Conservation (phyloP, 37 sponge, comb jelly and placozoan species). For the Dysidea cf. avara region DNA sequence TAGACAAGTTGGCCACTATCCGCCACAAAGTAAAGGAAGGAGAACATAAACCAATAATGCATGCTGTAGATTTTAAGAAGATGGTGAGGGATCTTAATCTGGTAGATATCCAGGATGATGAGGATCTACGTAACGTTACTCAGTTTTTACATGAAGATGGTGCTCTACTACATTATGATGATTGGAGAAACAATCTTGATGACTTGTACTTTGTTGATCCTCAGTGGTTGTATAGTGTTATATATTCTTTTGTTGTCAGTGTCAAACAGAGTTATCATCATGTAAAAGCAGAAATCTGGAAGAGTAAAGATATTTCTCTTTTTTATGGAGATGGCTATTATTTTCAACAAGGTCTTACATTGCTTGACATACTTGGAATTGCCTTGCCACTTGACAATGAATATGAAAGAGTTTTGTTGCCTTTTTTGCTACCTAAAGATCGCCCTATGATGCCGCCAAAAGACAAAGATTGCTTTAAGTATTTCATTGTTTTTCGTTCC, state of each 20-base stretch:
- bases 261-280: too few species aligned
- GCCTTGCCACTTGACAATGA: slow-evolving; percentile 36
- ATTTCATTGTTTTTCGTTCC: neutral
- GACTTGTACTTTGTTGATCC: too few species aligned
- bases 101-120: slow-evolving; percentile 34
- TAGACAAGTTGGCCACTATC: slow-evolving; percentile 14
- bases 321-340: too few species aligned
- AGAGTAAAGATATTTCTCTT: too few species aligned
- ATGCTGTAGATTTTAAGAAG: slow-evolving; percentile 42
- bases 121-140: slow-evolving; percentile 36
- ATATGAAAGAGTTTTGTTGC: slow-evolving; percentile 31
- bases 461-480: too few species aligned
- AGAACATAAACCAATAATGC: too few species aligned
- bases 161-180: slow-evolving; percentile 54
- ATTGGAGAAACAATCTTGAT: slow-evolving; percentile 35
- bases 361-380: slow-evolving; percentile 51
- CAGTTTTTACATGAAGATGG: slow-evolving; percentile 50
- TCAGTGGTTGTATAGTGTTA: too few species aligned
- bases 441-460: too few species aligned
- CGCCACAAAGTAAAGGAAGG: slow-evolving; percentile 13
- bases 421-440: slow-evolving; percentile 14
- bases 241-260: too few species aligned
- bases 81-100: slow-evolving; percentile 17
- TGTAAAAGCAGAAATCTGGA: slow-evolving; percentile 23
- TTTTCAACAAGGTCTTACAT: slow-evolving; percentile 25